Evolutionary conservation across 2,113 vertebrate species (phyloP), one percentile per base, ranked within the genome.

Genomic region (Ammodytes marinus): DNA sequence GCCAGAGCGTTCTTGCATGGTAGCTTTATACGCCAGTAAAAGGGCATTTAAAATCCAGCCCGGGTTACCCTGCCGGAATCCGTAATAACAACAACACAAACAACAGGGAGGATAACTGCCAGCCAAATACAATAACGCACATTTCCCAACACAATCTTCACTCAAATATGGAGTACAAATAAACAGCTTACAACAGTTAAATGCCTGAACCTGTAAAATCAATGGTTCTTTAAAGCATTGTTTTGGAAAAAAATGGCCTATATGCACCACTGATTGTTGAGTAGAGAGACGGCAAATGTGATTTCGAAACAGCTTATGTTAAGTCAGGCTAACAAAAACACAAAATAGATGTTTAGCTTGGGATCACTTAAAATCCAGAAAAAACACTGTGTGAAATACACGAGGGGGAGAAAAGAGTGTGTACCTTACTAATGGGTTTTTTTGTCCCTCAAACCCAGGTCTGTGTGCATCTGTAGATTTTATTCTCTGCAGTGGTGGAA

Each of bases 261-360:
- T 42, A 47, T 66, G 57, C 57, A 3, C 74, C 45, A 13, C 74
- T 72, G 74, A 57, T 70, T 77, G 71, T 84, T 58, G 43, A 45
- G 61, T 66, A 19, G 39, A 63, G 49, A 69, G 46, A 73, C 58
- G 2, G 55, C 57, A 75, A 80, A 70, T 71, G 17, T 66, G 52
- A 84, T 73, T 80, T 83, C 4, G 8, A 61, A 53, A 40, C 0
- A 50, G 80, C 74, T 88, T 66, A 72, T 2, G 17, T 72, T 75
- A 85, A 85, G 77, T 79, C 70, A 52, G 64, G 71, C 59, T 58
- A 74, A 85, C 69, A 71, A 60, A 80, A 85, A 73, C 75, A 80
- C 57, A 83, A 84, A 88, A 75, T 80, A 77, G 76, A 81, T 77
- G 88, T 88, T 90, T 87, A 82, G 57, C 67, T 68, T 74, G 49